A percentile compares a stretch with the other conserved stretches of the same genome.
Evolutionary conservation across 2,797 vertebrate species (phyloP).

Genomic region (Lophotriccus pileatus): DNA sequence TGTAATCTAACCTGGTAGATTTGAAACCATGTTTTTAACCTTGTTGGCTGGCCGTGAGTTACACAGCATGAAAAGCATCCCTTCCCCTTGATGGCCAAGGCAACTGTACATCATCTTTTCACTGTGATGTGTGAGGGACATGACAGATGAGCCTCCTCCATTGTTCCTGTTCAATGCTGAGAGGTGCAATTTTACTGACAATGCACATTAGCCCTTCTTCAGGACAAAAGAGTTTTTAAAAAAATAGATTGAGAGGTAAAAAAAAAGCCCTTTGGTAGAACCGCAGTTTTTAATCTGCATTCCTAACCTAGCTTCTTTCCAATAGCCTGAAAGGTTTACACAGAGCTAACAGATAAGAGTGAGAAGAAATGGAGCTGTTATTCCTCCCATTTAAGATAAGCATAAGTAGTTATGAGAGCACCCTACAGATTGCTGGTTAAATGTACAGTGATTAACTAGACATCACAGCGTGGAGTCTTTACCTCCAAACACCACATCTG

Average conservation of each 20-base stretch:
- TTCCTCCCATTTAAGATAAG: neutral
- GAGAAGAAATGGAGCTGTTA: neutral
- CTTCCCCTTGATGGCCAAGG: neutral
- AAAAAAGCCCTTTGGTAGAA: neutral
- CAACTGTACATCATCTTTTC: neutral
- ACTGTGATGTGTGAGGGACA: neutral
- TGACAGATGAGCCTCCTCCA: constrained; percentile 20
- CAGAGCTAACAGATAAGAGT: neutral
- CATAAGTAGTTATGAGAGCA: neutral
- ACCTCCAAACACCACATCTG: neutral
- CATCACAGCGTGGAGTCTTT: neutral
- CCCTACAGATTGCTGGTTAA: neutral
- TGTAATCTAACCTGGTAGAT: constrained; percentile 16
- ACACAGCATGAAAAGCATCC: neutral
- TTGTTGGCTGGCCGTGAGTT: constrained; percentile 29
- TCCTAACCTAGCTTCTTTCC: neutral
- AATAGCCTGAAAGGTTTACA: neutral
- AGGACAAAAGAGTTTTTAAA: neutral
- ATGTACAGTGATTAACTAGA: constrained; percentile 21
- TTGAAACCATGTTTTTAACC: constrained; percentile 23
- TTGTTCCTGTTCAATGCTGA: neutral
- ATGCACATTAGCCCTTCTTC: neutral
- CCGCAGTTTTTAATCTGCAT: neutral
- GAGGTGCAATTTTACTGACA: constrained; percentile 1
- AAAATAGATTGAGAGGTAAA: neutral